Percentiles rank a stretch among this genome's conserved stretches.
These are phyloP conservation scores for Zaprionus camerounensis DNA, from an alignment of 1,140 invertebrate species.

Conservation along the genomic window DNA sequence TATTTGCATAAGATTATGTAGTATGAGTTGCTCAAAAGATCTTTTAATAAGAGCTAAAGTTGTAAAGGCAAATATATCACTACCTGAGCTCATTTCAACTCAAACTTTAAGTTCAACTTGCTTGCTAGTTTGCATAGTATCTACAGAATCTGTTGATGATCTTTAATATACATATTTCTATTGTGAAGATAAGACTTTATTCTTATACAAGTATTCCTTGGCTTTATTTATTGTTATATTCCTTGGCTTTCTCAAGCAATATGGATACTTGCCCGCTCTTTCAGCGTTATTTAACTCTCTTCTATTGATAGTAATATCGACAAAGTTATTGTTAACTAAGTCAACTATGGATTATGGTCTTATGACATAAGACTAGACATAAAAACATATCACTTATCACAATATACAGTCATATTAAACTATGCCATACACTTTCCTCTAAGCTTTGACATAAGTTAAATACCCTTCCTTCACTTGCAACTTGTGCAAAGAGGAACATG, in stretches of 20 bases:
- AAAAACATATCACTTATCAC: too few species aligned
- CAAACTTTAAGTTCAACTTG: background rate
- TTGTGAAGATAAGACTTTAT: too few species aligned
- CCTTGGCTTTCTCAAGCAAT: too few species aligned
- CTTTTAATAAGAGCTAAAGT: background rate
- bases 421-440: background rate
- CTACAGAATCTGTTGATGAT: background rate
- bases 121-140: background rate
- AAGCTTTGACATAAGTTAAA: background rate
- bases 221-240: too few species aligned
- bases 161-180: background rate
- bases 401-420: too few species aligned
- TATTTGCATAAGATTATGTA: background rate
- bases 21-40: background rate
- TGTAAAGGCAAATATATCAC: background rate
- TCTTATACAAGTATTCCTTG: too few species aligned
- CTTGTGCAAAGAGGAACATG: background rate
- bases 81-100: background rate
- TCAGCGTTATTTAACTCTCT: too few species aligned
- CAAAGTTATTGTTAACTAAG: too few species aligned
- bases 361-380: too few species aligned
- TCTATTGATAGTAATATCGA: too few species aligned
- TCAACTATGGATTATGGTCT: too few species aligned
- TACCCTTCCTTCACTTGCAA: background rate
- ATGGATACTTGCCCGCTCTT: too few species aligned